Base-by-base conservation (phyloP, 2,113 vertebrate genomes). In the Arenaria interpres region DNA sequence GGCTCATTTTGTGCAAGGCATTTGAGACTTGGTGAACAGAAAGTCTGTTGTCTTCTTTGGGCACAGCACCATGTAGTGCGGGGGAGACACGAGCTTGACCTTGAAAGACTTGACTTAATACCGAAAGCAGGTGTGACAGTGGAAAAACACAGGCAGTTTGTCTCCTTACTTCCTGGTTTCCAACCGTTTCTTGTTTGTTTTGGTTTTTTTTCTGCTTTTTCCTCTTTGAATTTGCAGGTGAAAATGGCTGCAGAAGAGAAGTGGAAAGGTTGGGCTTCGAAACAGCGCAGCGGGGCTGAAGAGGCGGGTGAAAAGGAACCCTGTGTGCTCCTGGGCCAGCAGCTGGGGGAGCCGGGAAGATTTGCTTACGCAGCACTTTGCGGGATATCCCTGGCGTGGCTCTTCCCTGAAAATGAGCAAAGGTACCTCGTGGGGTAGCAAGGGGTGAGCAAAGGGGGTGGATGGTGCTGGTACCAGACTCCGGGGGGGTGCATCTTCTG, bases 351-450 rank as follows among this genome's bases (percentile, higher is more conserved):
- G 43, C 94, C 98, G 4, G 98, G 96, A 32, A 98, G 98, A 6
- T 99, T 99, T 39, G 98, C 99, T 4, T 99, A 98, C 1, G 98
- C 98, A 0, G 99, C 98, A 0, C 98, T 99, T 30, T 99, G 99
- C n/a, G 98, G 96, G 2, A 94, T 99, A 43, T 99, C 99, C 25
- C 93, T 99, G 53, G 98, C 98, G 2, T 94, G 98, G 75, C 91
- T 99, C 17, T 99, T 99, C 93, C 96, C 98, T 39, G 99, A 98
- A 63, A 41, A 97, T 4, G 99, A 99, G 68, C 99, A 99, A 94
- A 99, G 98, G 98, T 98, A 96, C 80, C 12, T 74, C 57, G 3
- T 0, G 5, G 24, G 22, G 23, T 11, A n/a, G 69, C 18, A 8
- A 11, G 6, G 77, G 68, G 13, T 9, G 57, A 77, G n/a, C n/a